Base-by-base conservation (phyloP, 23 tunicate genomes). In the Halocynthia aurantium region DNA sequence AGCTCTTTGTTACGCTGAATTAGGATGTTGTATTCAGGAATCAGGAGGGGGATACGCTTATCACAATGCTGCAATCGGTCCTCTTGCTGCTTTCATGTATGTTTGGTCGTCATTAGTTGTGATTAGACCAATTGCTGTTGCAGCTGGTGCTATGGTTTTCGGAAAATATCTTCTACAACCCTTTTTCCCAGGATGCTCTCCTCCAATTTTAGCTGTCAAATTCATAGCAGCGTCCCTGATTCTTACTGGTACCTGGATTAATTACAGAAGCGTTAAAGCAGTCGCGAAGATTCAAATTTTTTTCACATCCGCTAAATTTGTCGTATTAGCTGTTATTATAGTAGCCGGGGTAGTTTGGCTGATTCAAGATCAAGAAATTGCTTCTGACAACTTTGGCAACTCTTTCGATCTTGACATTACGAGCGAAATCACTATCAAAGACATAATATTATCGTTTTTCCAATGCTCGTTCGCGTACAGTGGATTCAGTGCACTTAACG, bases 41-140 rank as follows among this genome's bases (percentile, higher is more conserved):
- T 31, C 44, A 31, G 87, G 31, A 10, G 77, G 77, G 13, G 87
- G 77, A 57, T 56, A 52, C 50, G 6, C 18, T 13, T 68, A 83
- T 61, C 77, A 67, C 55, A 67, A 83, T 50, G 50, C 77, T 7
- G 87, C 82, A 9, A 76, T 67, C 61, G 87, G 87, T 6, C 76
- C 81, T 12, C 9, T 52, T 8, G 54, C 76, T 55, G 40, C 87
- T 8, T 76, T 67, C 53, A 17, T 76, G 69, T 52, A 64, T 40
- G 57, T 76, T 13, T 76, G 81, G 75, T 15, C 80, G 17, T 0
- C 76, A 31, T 0, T 31, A 4, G 44, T 31, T 31, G 44, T 31
- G 44, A 31, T 4, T 31, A 31, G 44, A 31, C 44, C 44, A 31
- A 31, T 31, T 31, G 44, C 44, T 0, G 1, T 31, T 31, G 61